Evolutionary conservation across 1,140 invertebrate species (phyloP), one percentile per base, ranked within the genome.

Genomic region (Drosophila sproati): DNA sequence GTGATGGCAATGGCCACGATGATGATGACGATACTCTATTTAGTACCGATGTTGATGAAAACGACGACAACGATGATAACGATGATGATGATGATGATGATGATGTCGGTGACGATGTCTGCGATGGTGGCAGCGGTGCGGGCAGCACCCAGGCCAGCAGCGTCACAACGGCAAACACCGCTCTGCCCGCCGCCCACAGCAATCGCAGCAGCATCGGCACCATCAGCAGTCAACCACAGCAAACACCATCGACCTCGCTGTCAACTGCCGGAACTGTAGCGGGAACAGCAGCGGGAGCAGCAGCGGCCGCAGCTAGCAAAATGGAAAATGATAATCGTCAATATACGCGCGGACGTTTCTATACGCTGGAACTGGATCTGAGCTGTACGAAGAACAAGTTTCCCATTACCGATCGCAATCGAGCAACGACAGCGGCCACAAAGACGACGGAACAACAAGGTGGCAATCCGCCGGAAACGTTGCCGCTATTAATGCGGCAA

Each of bases 301-400:
- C 31, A 20, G 8, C 50, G 28, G 31, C 20, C 20, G 51, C 69
- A 59, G 39, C 47, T n/a, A 31, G 59, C 2, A 79, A 50, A 47
- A 32, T 80, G n/a, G 60, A 76, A 12, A 91, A 91, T 54, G 83
- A 91, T 12, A 91, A 91, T 59, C 89, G 79, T 8, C 71, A 91
- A 56, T 79, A 73, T 41, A 56, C 28, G 4, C 67, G 91, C 28
- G 92, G 92, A 10, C 86, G 92, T 12, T 92, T 92, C 55, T 88
- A 91, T 66, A 92, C 91, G 10, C 48, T 92, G 12, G 90, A 92
- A 45, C 63, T 92, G 32, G 92, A 93, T 54, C 73, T 93, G 29
- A 93, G 92, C 60, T 93, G 92, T 73, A 92, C 92, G 12, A 91
- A 88, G 31, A 93, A 93, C 60, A 93, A 93, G 72, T 93, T 93